These are phyloP conservation scores for Podotricha telesiphe DNA, from an alignment of 2,888 invertebrate genomes.

Conservation along the genomic window DNA sequence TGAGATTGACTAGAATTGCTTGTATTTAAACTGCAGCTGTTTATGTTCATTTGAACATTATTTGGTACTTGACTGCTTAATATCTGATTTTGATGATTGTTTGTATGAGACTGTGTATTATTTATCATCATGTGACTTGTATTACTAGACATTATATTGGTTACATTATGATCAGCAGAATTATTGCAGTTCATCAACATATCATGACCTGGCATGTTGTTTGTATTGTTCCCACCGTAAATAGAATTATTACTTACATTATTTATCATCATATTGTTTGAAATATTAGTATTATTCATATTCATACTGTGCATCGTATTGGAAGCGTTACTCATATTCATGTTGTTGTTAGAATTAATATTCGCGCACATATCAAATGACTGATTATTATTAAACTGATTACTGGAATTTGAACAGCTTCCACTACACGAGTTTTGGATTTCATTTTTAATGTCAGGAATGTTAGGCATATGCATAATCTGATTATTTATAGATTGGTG, in stretches of 20 bases:
- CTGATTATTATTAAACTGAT: conserved; percentile 68
- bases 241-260: conserved; percentile 64
- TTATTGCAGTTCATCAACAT: conserved; percentile 76
- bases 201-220: conserved; percentile 68
- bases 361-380: conserved; percentile 74
- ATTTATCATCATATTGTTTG: conserved; percentile 74
- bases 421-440: conserved; percentile 76
- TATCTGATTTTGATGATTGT: conserved; percentile 68
- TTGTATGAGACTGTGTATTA: conserved; percentile 64
- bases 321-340: conserved; percentile 62
- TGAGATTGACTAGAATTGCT: conserved; percentile 66
- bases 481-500: conserved; percentile 71
- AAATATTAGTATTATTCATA: conserved; percentile 65
- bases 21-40: conserved; percentile 69
- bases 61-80: conserved; percentile 61
- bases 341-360: conserved; percentile 64
- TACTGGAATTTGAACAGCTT: conserved; percentile 69
- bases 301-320: conserved; percentile 75
- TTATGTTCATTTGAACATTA: conserved; percentile 72
- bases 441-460: conserved; percentile 79
- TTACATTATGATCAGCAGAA: conserved; percentile 67
- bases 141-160: conserved; percentile 65
- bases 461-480: conserved; percentile 75
- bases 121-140: conserved; percentile 76
- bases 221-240: conserved; percentile 65